phyloP scores from a whole-genome alignment of 2,888 invertebrate species.

The Cephus pulcher region DNA sequence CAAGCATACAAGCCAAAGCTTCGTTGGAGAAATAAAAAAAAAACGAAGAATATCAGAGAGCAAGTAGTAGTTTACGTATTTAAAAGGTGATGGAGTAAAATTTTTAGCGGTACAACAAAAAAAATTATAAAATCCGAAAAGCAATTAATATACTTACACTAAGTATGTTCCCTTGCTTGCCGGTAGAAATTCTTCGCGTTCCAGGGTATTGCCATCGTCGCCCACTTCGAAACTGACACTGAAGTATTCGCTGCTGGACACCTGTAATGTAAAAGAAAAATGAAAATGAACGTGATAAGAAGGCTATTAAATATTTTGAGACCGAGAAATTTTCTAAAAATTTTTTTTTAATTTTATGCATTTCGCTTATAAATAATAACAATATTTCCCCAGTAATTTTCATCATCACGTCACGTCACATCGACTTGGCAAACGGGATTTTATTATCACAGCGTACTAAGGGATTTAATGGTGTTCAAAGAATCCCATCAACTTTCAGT shows the following conservation, averaged over 20 bases:
- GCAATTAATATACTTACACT: slow-evolving; percentile 69
- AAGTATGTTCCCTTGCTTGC: slow-evolving; percentile 75
- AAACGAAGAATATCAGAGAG: background rate
- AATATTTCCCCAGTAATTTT: too few relatives aligned
- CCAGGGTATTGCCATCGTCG: slow-evolving; percentile 69
- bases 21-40: background rate
- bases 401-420: too few relatives aligned
- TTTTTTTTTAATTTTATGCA: too few relatives aligned
- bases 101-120: background rate
- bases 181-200: slow-evolving; percentile 75
- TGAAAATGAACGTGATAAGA: too few relatives aligned
- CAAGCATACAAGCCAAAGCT: background rate
- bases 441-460: too few relatives aligned
- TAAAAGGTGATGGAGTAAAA: background rate
- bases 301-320: too few relatives aligned
- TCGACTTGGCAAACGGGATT: too few relatives aligned
- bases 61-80: background rate
- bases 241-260: slow-evolving; percentile 80
- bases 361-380: too few relatives aligned
- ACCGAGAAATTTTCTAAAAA: too few relatives aligned
- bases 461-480: background rate
- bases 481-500: background rate
- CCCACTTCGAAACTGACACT: slow-evolving; percentile 77
- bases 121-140: background rate
- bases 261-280: slow-evolving; percentile 66